Evolutionary conservation across 2,113 vertebrate species (phyloP).

Genomic region (Actinemys pallida): DNA sequence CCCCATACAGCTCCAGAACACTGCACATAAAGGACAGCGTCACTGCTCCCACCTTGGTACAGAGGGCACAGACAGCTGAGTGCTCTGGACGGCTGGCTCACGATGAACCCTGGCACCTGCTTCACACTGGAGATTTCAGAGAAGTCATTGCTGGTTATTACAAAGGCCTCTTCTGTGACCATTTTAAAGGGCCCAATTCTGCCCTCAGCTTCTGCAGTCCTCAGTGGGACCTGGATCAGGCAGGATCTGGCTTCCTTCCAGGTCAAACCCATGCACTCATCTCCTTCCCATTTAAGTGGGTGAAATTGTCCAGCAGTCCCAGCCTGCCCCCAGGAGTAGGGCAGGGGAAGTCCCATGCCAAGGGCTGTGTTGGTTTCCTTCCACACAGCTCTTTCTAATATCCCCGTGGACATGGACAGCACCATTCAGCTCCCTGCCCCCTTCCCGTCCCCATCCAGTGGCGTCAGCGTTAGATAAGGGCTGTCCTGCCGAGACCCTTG

Average conservation of each 20-base stretch:
- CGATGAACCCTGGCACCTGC: not conserved
- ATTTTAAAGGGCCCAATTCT: not conserved
- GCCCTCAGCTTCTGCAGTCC: not conserved
- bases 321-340: not conserved
- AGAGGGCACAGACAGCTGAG: no score
- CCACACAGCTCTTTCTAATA: not conserved
- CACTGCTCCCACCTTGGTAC: not conserved
- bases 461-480: rapidly evolving
- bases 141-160: not conserved
- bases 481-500: rapidly evolving
- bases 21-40: no score
- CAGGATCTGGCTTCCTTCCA: not conserved
- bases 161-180: not conserved
- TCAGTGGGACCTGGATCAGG: not conserved
- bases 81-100: not conserved
- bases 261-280: not conserved
- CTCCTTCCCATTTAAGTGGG: not conserved
- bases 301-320: not conserved
- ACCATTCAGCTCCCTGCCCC: not conserved
- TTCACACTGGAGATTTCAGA: not conserved
- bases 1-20: not conserved
- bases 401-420: rapidly evolving
- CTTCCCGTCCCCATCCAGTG: not conserved
- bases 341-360: not conserved
- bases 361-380: rapidly evolving